Base-by-base conservation (phyloP, 1,140 invertebrate genomes). In the Araneus ventricosus region DNA sequence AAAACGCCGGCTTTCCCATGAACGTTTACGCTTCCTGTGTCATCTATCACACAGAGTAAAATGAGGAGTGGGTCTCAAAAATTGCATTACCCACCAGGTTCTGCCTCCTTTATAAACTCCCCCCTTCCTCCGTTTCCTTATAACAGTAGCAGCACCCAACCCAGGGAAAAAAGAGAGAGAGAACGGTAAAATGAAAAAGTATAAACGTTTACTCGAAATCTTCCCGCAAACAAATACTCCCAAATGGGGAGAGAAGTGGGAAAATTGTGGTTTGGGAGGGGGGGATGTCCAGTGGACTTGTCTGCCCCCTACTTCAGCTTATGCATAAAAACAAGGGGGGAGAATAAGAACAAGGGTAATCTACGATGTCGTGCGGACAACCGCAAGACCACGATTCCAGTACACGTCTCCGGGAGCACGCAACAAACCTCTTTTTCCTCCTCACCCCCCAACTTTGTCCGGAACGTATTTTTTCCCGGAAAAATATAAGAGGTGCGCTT, bases 341-440 rank as follows among this genome's bases (percentile, higher is more conserved):
- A 20, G 70, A 20, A 20, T 45, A n/a, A 45, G n/a, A 82, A 82
- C 80, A 24, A 41, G 41, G 80, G 80, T 82, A 82, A 82, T 82
- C 80, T 82, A 82, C 39, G 80, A 82, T 82, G 80, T 82, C 80
- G 80, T 82, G 80, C 80, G 39, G 70, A 75, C 70, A 75, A 75
- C 70, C 30, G 27, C 70, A 75, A 75, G 70, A 45, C 80, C 80
- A 45, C 37, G 39, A 82, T 45, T 52, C 80, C 80, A 52, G 80
- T 10, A 75, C 70, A 75, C 70, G 70, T 75, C 30, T 75, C 14
- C 14, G 17, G 24, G 80, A 14, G 30, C 80, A 82, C 80, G 80
- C 80, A 82, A 82, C 7, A 7, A 61, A 27, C 70, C 14, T 75
- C 70, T 75, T 30, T 75, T 22, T 34, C 30, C 30, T 75, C 30